These are phyloP conservation scores for Saturnia japonica DNA, from an alignment of 2,888 invertebrate species.

Conservation along the genomic window DNA sequence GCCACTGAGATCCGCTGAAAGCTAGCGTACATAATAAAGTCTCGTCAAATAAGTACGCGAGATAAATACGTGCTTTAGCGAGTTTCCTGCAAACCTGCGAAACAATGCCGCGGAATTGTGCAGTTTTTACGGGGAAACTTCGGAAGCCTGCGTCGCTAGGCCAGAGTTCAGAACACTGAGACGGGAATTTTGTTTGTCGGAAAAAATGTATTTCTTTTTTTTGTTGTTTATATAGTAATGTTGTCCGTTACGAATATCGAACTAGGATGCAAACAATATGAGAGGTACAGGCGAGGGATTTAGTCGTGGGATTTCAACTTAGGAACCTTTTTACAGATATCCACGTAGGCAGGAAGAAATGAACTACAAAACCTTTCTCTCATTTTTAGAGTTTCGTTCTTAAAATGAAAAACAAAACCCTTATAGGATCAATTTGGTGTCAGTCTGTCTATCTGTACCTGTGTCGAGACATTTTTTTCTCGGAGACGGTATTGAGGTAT, in stretches of 20 bases:
- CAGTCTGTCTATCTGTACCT: no score
- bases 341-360: neutral
- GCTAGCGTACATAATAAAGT: conserved; percentile 59
- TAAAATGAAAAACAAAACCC: no score
- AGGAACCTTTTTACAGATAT: no score
- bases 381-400: no score
- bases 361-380: no score
- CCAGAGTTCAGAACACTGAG: conserved; percentile 24
- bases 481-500: no score
- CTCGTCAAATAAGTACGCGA: conserved; percentile 56
- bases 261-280: no score
- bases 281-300: neutral
- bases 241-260: neutral
- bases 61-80: conserved; percentile 39
- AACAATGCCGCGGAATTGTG: conserved; percentile 48
- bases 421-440: no score
- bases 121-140: conserved; percentile 55
- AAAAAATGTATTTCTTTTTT: neutral
- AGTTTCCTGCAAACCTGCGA: conserved; percentile 30
- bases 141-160: conserved; percentile 36
- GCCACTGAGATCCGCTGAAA: conserved; percentile 36
- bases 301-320: neutral
- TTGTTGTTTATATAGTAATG: neutral
- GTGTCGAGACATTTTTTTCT: no score
- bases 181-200: neutral